Evolutionary conservation across 2,888 invertebrate genomes (phyloP), one percentile per base, ranked within the genome.

Genomic region (Graphium colonna): DNA sequence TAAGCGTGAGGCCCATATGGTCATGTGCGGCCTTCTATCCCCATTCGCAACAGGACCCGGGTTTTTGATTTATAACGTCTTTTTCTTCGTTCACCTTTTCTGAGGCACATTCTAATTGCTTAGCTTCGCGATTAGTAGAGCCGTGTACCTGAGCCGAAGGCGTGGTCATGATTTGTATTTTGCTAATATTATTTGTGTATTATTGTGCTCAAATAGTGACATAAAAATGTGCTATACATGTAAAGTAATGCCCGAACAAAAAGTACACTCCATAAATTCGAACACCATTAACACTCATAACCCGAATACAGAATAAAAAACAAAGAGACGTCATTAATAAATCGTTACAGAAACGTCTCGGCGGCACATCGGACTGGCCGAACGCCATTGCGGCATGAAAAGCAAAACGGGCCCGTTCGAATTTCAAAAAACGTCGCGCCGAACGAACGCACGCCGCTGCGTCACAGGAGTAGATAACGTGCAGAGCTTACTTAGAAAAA

Each of bases 381-480:
- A 18, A 38, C 17, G 12, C 12, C 36, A 36, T 38, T 43, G 39
- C 26, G 36, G n/a, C 12, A 31, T 26, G 43, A 36, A 42, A n/a
- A 10, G 12, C 16, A 39, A 45, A 28, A 51, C 51, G 44, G 44
- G 44, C 39, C 17, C 12, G 40, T 56, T 62, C 55, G 61, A 59
- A 58, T 55, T 61, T 59, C 57, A 51, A 75, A 75, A 65, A 36
- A 7, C 36, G 36, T 36, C 36, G 36, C 68, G 68, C 63, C 62
- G 60, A 63, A 53, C 57, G 48, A 33, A 59, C 67, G 55, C 58
- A 68, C 68, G 82, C 86, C 86, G 87, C 88, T 88, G 86, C 84
- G 71, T 69, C n/a, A n/a, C n/a, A n/a, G n/a, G n/a, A n/a, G n/a
- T n/a, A n/a, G n/a, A n/a, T n/a, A n/a, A n/a, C n/a, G n/a, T n/a